Conservation (phyloP, 2,113 vertebrate genomes). For the Hiodon tergisus region DNA sequence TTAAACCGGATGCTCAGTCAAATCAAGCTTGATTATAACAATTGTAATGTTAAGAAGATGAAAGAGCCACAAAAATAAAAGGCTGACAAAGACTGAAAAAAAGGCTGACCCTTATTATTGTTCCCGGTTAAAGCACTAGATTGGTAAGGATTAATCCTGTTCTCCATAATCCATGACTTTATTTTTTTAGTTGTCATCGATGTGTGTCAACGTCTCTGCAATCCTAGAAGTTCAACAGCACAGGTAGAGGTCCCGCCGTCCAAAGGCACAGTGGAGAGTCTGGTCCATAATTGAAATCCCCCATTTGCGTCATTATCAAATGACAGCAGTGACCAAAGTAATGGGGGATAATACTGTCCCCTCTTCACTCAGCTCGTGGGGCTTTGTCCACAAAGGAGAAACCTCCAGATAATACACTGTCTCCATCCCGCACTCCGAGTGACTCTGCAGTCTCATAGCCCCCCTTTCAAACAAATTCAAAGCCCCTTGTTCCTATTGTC, state of each 20-base stretch:
- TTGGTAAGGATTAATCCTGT: too few relatives aligned
- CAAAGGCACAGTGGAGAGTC: background rate
- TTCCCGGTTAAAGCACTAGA: too few relatives aligned
- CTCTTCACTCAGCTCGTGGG: constrained; percentile 14
- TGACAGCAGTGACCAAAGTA: constrained; percentile 19
- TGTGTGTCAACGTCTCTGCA: background rate
- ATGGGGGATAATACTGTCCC: constrained; percentile 26
- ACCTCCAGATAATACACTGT: constrained; percentile 29
- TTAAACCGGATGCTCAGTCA: background rate
- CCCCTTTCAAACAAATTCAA: constrained; percentile 22
- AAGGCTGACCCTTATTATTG: too few relatives aligned
- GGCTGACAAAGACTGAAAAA: too few relatives aligned
- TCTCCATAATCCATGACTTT: too few relatives aligned
- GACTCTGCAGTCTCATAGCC: constrained; percentile 10
- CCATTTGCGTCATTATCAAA: constrained; percentile 5
- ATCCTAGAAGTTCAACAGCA: background rate
- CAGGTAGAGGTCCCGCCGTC: background rate
- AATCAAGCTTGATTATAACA: background rate
- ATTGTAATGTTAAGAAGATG: background rate
- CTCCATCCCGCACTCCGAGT: constrained; percentile 20
- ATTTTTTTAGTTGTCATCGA: background rate
- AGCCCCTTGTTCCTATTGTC: constrained; percentile 17
- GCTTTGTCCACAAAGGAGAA: constrained; percentile 37
- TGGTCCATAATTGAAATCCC: background rate
- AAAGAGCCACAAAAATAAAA: background rate